Evolutionary conservation across 2,113 vertebrate genomes (phyloP).

Genomic region (Lophius piscatorius): DNA sequence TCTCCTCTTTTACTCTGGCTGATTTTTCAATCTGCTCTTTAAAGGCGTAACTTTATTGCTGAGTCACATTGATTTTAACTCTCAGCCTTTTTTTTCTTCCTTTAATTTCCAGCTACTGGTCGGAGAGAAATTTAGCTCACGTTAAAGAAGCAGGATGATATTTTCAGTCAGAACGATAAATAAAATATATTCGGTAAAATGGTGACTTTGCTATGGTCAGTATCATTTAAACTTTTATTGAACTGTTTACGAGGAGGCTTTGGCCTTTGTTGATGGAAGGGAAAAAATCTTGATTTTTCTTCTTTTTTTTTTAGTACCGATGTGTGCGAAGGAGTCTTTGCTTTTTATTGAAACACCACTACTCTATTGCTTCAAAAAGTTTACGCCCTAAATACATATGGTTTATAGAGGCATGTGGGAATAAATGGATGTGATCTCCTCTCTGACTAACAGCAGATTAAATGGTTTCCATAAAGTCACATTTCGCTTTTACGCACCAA

Average conservation of each 20-base stretch:
- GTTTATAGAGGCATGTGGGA: constrained; percentile 34
- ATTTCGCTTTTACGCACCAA: constrained; percentile 28
- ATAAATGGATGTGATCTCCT: constrained; percentile 34
- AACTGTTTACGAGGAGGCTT: no score
- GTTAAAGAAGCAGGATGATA: background rate
- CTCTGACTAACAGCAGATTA: constrained; percentile 39
- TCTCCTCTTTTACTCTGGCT: constrained; percentile 28
- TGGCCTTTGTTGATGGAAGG: background rate
- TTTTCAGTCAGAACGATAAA: constrained; percentile 14
- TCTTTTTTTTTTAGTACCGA: constrained; percentile 9
- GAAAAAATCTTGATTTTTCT: constrained; percentile 9
- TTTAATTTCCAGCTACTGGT: constrained; percentile 3
- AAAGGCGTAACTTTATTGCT: constrained; percentile 50
- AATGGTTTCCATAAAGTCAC: constrained; percentile 38
- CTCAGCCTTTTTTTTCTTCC: constrained; percentile 10
- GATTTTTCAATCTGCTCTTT: constrained; percentile 54
- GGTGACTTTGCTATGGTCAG: background rate
- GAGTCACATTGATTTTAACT: constrained; percentile 50
- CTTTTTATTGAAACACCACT: constrained; percentile 41
- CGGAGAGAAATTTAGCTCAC: background rate
- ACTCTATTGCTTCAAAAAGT: constrained; percentile 20
- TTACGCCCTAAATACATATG: constrained; percentile 35
- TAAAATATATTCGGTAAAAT: constrained; percentile 3
- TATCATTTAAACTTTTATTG: background rate
- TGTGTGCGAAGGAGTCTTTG: constrained; percentile 26